A percentile compares a stretch with the other conserved stretches of the same genome.
Conservation (phyloP, 2,888 invertebrate species). For the Pachymerium ferrugineum region DNA sequence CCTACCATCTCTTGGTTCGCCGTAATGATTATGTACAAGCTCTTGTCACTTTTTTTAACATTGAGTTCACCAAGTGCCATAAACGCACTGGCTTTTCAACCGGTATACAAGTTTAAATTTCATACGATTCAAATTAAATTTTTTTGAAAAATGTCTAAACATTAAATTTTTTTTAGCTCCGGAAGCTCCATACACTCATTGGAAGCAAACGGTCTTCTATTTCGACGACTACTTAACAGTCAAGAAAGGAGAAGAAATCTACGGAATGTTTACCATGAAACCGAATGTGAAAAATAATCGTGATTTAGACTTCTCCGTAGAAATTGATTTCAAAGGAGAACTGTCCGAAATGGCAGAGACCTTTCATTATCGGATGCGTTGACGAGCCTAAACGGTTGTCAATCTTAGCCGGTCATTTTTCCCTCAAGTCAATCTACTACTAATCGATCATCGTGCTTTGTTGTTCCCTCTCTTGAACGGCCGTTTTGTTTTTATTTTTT, state of each 20-base stretch:
- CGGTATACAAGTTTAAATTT: conserved; percentile 43
- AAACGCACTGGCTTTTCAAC: conserved; percentile 97
- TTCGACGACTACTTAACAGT: conserved; percentile 95
- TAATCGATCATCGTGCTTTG: conserved; percentile 13
- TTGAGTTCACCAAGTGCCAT: conserved; percentile 99
- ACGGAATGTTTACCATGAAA: conserved; percentile 84
- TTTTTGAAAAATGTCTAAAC: no score
- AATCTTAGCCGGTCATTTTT: background rate
- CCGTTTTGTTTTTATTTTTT: background rate
- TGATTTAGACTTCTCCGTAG: conserved; percentile 92
- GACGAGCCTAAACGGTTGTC: background rate
- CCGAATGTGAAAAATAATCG: conserved; percentile 95
- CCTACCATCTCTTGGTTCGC: conserved; percentile 46
- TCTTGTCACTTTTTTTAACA: conserved; percentile 96
- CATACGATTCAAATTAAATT: no score
- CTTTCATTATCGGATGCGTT: conserved; percentile 36
- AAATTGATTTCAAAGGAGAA: conserved; percentile 76
- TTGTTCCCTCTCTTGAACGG: background rate
- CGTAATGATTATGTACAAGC: conserved; percentile 97
- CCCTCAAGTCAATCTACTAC: background rate
- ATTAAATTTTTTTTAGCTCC: conserved; percentile 66
- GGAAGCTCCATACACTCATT: conserved; percentile 96
- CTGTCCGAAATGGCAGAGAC: conserved; percentile 39
- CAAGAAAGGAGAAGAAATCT: conserved; percentile 86
- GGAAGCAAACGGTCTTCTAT: conserved; percentile 99